These are phyloP conservation scores for Himalopsyche japonica DNA, from an alignment of 2,888 invertebrate genomes.

Conservation along the genomic window DNA sequence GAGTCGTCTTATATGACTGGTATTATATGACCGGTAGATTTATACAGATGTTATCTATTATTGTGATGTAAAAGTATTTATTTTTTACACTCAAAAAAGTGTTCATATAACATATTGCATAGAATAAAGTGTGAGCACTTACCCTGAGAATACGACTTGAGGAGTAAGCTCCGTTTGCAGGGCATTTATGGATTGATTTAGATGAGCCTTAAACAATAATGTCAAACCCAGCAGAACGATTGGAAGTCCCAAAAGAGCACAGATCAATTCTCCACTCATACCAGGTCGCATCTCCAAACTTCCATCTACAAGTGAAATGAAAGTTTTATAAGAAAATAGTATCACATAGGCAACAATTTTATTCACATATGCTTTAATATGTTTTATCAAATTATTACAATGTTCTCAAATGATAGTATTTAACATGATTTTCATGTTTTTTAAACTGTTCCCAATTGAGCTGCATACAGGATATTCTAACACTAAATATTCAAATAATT, in stretches of 20 bases:
- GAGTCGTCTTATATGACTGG: too few species aligned
- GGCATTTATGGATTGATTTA: slow-evolving; percentile 44
- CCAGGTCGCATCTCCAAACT: slow-evolving; percentile 52
- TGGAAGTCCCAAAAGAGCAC: slow-evolving; percentile 62
- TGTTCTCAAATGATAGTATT: too few species aligned
- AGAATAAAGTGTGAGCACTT: background rate
- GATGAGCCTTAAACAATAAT: slow-evolving; percentile 59
- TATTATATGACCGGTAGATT: too few species aligned
- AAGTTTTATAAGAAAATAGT: too few species aligned
- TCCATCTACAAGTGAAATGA: slow-evolving; percentile 20
- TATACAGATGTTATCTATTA: background rate
- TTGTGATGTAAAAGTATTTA: background rate
- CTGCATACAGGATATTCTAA: too few species aligned
- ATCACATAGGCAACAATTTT: too few species aligned
- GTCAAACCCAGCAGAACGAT: slow-evolving; percentile 60
- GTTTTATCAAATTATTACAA: too few species aligned
- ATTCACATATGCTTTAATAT: too few species aligned
- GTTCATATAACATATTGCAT: background rate
- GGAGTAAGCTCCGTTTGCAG: background rate
- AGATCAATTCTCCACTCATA: slow-evolving; percentile 64
- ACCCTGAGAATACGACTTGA: background rate
- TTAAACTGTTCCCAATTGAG: too few species aligned
- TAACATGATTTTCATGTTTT: too few species aligned
- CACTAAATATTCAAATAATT: too few species aligned
- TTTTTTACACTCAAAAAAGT: background rate